A percentile compares a stretch with the other conserved stretches of the same genome.
Evolutionary conservation across 2,888 invertebrate genomes (phyloP).

Genomic region (Rhagonycha lutea): DNA sequence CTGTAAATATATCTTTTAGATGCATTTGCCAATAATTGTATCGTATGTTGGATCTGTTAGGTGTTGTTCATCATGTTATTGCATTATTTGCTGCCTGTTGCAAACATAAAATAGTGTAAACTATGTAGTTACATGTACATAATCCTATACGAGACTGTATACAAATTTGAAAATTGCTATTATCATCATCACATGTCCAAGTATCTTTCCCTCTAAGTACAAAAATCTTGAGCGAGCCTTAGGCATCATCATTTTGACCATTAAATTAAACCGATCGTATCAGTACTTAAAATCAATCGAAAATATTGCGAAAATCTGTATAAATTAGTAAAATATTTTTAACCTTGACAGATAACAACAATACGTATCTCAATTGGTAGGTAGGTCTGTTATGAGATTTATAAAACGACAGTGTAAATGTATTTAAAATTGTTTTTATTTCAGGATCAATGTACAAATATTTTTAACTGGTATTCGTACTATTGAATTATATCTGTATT

Average conservation of each 20-base stretch:
- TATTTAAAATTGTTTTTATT: constrained; percentile 53
- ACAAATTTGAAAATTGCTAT: constrained; percentile 38
- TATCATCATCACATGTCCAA: constrained; percentile 23
- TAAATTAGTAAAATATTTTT: constrained; percentile 5
- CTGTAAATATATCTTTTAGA: constrained; percentile 40
- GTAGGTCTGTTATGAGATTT: constrained; percentile 37
- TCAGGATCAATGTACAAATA: constrained; percentile 56
- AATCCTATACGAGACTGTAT: constrained; percentile 53
- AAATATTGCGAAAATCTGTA: background rate
- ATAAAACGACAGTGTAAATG: constrained; percentile 46
- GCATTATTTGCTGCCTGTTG: constrained; percentile 28
- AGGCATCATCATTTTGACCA: background rate
- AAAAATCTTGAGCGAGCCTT: constrained; percentile 38
- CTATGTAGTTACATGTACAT: constrained; percentile 30
- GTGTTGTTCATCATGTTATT: constrained; percentile 48
- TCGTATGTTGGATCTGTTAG: constrained; percentile 52
- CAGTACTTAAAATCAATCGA: background rate
- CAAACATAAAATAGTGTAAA: constrained; percentile 21
- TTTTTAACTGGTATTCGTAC: constrained; percentile 52
- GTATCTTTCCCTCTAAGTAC: constrained; percentile 42
- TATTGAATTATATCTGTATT: constrained; percentile 53
- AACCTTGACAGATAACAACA: constrained; percentile 33
- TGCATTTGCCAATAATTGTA: constrained; percentile 48
- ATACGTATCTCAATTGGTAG: constrained; percentile 43
- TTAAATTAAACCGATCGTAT: background rate